Conservation (phyloP, 1,140 invertebrate genomes). For the Centruroides sculpturatus region DNA sequence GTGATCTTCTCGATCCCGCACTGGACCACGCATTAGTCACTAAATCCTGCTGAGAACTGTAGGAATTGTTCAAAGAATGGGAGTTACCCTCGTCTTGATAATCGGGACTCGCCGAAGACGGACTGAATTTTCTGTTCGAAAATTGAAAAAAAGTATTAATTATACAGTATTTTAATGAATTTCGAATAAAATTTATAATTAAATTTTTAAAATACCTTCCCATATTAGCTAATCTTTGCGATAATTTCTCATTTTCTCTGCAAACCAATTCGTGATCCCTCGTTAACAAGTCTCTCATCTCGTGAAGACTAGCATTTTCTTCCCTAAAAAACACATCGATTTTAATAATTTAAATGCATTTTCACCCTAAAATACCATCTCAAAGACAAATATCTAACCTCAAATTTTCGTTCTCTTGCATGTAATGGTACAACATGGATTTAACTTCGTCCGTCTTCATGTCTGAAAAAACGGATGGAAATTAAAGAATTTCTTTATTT, state of each 20-base stretch:
- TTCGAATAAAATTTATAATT: not conserved
- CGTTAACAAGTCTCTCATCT: conserved; percentile 57
- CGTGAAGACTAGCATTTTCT: conserved; percentile 74
- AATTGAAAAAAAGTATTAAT: not conserved
- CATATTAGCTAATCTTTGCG: conserved; percentile 48
- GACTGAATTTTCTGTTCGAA: not conserved
- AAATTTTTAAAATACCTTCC: not conserved
- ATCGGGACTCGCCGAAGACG: not conserved
- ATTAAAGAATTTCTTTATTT: not conserved
- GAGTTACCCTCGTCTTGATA: too few relatives aligned
- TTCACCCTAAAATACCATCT: too few relatives aligned
- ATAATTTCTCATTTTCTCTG: conserved; percentile 71
- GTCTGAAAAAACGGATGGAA: not conserved
- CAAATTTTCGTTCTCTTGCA: conserved; percentile 71
- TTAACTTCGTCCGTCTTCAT: conserved; percentile 13
- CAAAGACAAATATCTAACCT: conserved; percentile 26
- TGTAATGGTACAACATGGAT: conserved; percentile 34
- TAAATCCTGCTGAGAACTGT: too few relatives aligned
- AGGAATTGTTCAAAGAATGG: too few relatives aligned
- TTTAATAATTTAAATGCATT: too few relatives aligned
- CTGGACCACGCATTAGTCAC: too few relatives aligned
- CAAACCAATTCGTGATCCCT: conserved; percentile 79
- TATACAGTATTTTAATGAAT: too few relatives aligned
- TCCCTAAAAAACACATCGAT: conserved; percentile 27
- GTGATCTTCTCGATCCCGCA: too few relatives aligned